Evolutionary conservation across 2,888 invertebrate genomes (phyloP).

Genomic region (Mythimna loreyi): DNA sequence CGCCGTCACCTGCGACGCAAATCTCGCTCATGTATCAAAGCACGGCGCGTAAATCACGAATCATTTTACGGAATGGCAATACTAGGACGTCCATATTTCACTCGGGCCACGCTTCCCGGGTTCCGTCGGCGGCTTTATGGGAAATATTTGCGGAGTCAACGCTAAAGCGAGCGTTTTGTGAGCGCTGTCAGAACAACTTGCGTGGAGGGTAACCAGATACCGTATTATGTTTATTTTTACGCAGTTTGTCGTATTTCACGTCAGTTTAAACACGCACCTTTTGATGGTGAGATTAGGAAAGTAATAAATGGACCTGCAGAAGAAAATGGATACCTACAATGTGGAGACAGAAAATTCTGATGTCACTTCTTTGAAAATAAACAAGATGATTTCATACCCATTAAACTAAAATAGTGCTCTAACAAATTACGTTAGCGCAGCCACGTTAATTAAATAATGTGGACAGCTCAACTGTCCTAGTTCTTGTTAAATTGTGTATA

Average conservation of each 20-base stretch:
- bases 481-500: constrained; percentile 49
- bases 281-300: not conserved
- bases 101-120: constrained; percentile 73
- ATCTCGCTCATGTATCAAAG: constrained; percentile 81
- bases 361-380: constrained; percentile 41
- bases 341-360: constrained; percentile 22
- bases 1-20: constrained; percentile 79
- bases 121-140: constrained; percentile 74
- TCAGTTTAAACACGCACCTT: constrained; percentile 14
- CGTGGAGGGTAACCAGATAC: constrained; percentile 49
- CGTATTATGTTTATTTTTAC: constrained; percentile 49
- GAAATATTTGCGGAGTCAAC: constrained; percentile 81
- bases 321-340: constrained; percentile 19
- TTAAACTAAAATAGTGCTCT: constrained; percentile 49
- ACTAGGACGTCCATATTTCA: constrained; percentile 81
- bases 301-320: not conserved
- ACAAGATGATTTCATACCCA: constrained; percentile 48
- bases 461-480: constrained; percentile 37
- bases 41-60: constrained; percentile 82
- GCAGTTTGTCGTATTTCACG: constrained; percentile 24
- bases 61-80: constrained; percentile 82
- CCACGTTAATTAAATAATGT: constrained; percentile 53
- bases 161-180: constrained; percentile 64
- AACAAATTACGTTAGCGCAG: constrained; percentile 36
- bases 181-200: constrained; percentile 53